These are phyloP conservation scores for Malurus melanocephalus DNA, from an alignment of 2,113 vertebrate genomes.

Conservation along the genomic window DNA sequence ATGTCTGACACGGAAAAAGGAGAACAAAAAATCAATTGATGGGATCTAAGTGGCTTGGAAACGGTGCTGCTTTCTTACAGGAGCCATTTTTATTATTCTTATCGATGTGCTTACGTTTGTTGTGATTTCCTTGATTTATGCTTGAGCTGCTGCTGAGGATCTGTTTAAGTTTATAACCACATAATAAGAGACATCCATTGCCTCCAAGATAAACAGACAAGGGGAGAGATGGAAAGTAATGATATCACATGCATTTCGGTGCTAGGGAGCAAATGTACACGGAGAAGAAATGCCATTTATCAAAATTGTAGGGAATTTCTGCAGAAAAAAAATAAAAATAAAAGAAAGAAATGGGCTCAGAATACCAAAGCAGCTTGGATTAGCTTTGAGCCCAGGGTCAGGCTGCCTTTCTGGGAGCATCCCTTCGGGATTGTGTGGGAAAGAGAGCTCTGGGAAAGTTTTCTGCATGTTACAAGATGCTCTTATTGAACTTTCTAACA, in stretches of 20 bases:
- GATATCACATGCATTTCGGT: background rate
- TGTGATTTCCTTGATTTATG: constrained; percentile 22
- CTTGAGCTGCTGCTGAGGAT: background rate
- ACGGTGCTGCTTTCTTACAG: background rate
- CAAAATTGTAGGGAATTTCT: background rate
- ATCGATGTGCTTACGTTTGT: background rate
- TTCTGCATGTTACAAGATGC: no score
- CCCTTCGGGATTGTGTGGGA: no score
- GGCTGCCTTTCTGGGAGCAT: background rate
- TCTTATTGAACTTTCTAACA: no score
- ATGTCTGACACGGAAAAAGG: background rate
- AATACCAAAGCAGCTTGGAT: background rate
- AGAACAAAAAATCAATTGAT: background rate
- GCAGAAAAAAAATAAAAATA: background rate
- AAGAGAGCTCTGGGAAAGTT: no score
- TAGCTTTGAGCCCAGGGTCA: background rate
- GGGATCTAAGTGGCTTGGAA: background rate
- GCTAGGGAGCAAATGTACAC: background rate
- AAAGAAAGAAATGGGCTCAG: background rate
- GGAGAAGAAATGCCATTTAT: background rate
- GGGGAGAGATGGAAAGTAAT: background rate
- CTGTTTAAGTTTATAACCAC: background rate
- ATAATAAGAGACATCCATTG: constrained; percentile 9
- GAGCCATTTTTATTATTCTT: background rate
- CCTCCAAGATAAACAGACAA: constrained; percentile 3